phyloP scores from a whole-genome alignment of 2,888 invertebrate genomes.

The Frankliniella intonsa region DNA sequence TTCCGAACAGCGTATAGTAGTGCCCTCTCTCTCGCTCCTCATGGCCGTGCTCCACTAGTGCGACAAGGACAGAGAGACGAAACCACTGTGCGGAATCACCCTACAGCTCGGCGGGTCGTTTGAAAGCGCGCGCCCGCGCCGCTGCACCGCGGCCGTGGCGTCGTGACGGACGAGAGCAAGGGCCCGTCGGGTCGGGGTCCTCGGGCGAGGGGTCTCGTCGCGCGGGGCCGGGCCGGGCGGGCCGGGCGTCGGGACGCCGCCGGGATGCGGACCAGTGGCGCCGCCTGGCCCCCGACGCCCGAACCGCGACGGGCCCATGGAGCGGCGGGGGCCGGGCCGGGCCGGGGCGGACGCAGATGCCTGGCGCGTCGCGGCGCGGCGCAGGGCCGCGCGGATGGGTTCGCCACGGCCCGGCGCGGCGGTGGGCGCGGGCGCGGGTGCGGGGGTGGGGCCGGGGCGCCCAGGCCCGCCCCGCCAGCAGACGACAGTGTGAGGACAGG shows the following conservation, averaged over 20 bases:
- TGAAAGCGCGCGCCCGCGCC: too few species aligned
- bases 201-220: background rate
- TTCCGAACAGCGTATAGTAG: too few species aligned
- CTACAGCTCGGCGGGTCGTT: too few species aligned
- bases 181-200: too few species aligned
- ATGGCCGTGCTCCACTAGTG: too few species aligned
- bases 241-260: background rate
- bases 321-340: background rate
- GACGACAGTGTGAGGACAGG: slow-evolving; percentile 21
- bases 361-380: background rate
- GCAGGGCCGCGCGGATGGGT: background rate
- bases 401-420: slow-evolving; percentile 7
- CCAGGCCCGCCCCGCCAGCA: background rate
- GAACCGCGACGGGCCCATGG: background rate
- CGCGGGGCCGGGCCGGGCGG: background rate
- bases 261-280: background rate
- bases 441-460: background rate
- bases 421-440: background rate
- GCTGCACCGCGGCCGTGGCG: too few species aligned
- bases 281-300: background rate
- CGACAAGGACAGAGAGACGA: too few species aligned
- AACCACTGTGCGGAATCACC: too few species aligned
- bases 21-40: too few species aligned
- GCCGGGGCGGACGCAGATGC: background rate
- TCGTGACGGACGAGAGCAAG: too few species aligned